Evolutionary conservation across 2,888 invertebrate genomes (phyloP).

Genomic region (Thecocarcelia acutangulata): DNA sequence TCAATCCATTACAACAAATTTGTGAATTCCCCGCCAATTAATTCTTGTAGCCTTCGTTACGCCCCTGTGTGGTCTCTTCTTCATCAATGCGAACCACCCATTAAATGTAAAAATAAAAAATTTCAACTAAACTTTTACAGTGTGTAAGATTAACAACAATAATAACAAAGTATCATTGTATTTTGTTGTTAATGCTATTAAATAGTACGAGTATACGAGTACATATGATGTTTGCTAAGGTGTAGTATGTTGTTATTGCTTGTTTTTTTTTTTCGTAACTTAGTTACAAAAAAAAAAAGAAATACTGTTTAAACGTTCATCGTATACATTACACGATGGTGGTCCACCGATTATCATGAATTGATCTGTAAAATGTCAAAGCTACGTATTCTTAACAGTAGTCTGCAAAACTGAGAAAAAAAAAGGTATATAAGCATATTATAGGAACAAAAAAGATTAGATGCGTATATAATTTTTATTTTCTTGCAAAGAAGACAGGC

Average conservation of each 20-base stretch:
- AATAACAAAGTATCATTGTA: constrained; percentile 63
- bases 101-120: constrained; percentile 13
- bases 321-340: constrained; percentile 71
- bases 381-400: constrained; percentile 71
- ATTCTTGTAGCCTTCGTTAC: background rate
- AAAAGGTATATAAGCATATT: constrained; percentile 17
- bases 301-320: constrained; percentile 32
- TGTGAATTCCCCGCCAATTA: background rate
- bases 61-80: constrained; percentile 22
- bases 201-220: constrained; percentile 5
- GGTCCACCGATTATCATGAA: constrained; percentile 79
- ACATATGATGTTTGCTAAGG: constrained; percentile 42
- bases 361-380: constrained; percentile 80
- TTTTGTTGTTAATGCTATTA: constrained; percentile 57
- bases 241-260: constrained; percentile 32
- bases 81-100: constrained; percentile 56
- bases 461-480: constrained; percentile 51
- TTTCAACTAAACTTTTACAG: constrained; percentile 42
- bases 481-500: background rate
- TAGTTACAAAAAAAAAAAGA: constrained; percentile 22
- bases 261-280: constrained; percentile 3
- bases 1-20: too few species aligned
- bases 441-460: constrained; percentile 44
- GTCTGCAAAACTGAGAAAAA: constrained; percentile 9
- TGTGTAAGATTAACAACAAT: constrained; percentile 62